Conservation (phyloP, 1,140 invertebrate species). For the Pachypsylla venusta region DNA sequence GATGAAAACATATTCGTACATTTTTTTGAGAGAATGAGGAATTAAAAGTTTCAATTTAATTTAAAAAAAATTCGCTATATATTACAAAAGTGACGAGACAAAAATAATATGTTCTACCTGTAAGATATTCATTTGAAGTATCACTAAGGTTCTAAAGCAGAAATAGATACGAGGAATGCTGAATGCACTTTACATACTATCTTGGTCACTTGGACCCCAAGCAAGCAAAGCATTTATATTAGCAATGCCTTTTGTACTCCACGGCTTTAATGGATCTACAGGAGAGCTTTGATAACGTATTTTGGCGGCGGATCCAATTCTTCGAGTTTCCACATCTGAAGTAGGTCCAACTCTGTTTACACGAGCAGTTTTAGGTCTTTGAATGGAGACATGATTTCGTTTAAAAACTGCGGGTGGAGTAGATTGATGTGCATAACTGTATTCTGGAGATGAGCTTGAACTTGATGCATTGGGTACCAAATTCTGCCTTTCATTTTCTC, state of each 20-base stretch:
- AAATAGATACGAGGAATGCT: no score
- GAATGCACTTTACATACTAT: conserved; percentile 23
- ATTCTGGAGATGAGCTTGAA: background rate
- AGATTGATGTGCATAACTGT: background rate
- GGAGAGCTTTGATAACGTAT: conserved; percentile 25
- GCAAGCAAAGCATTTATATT: conserved; percentile 56
- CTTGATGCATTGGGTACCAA: background rate
- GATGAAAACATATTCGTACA: no score
- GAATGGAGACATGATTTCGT: background rate
- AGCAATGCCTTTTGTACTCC: conserved; percentile 51
- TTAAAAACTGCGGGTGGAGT: background rate
- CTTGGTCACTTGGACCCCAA: conserved; percentile 36
- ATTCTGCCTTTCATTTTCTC: background rate
- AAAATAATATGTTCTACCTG: no score
- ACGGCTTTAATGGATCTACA: conserved; percentile 49
- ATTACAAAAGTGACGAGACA: no score
- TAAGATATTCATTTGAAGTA: no score
- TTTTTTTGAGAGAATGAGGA: no score
- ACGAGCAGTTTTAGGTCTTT: conserved; percentile 32
- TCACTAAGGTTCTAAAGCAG: no score
- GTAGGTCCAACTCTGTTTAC: conserved; percentile 29
- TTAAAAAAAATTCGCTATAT: no score
- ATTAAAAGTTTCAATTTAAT: no score
- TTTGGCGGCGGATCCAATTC: conserved; percentile 20
- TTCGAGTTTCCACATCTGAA: conserved; percentile 19